phyloP scores from a whole-genome alignment of 92 coral and sea anemone species.

The Micromussa lordhowensis region DNA sequence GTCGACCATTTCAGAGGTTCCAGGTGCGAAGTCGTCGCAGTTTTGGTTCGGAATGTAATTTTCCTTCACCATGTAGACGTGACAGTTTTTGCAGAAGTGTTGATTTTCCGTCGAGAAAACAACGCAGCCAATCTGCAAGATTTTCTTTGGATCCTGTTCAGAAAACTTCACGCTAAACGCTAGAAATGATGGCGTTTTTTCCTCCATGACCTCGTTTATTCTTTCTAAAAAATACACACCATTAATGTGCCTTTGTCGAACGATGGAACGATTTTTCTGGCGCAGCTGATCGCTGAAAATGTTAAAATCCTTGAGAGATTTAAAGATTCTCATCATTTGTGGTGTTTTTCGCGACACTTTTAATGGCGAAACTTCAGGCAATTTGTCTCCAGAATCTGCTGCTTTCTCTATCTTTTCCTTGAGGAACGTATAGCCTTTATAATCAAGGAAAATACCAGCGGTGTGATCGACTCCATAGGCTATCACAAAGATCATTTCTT shows the following conservation, averaged over 20 bases:
- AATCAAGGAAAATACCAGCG: conserved; percentile 38
- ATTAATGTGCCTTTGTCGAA: conserved; percentile 37
- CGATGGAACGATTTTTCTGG: conserved; percentile 30
- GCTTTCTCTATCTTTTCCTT: conserved; percentile 47
- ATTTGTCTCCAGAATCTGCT: neutral
- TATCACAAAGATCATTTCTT: conserved; percentile 34
- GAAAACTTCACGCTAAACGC: conserved; percentile 26
- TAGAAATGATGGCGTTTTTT: conserved; percentile 21
- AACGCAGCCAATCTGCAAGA: conserved; percentile 19
- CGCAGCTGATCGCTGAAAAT: conserved; percentile 17
- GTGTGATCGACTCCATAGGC: conserved; percentile 39
- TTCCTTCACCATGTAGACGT: neutral
- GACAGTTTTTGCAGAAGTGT: neutral
- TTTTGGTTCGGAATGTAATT: neutral
- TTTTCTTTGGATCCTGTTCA: conserved; percentile 11
- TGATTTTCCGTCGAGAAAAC: conserved; percentile 29
- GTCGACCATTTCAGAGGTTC: neutral
- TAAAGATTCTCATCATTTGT: conserved; percentile 32
- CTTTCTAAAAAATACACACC: conserved; percentile 23
- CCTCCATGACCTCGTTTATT: conserved; percentile 10
- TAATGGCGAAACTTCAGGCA: conserved; percentile 23
- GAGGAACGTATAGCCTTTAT: conserved; percentile 11
- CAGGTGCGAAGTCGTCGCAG: neutral
- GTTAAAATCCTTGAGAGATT: conserved; percentile 19
- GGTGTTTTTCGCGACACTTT: conserved; percentile 35